These are phyloP conservation scores for Dolichopus griseipennis DNA, from an alignment of 2,888 invertebrate genomes.

Conservation along the genomic window DNA sequence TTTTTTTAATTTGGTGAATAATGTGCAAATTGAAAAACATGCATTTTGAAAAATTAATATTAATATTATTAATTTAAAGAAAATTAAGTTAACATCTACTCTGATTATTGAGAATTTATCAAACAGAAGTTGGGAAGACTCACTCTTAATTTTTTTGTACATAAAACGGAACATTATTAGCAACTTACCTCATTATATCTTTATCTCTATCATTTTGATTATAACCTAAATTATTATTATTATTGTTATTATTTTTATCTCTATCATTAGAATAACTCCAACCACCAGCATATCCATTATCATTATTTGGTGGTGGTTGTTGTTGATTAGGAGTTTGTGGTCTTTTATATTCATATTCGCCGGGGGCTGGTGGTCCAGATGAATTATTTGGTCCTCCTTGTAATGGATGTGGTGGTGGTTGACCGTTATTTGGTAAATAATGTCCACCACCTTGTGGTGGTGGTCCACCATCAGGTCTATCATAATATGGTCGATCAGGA, in stretches of 20 bases:
- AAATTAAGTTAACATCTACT: too few relatives aligned
- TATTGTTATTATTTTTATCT: conserved; percentile 24
- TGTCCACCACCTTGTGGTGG: not conserved
- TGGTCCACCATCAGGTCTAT: not conserved
- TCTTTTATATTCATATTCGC: not conserved
- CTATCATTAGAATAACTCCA: conserved; percentile 28
- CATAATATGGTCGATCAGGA: not conserved
- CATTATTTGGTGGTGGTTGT: conserved; percentile 10
- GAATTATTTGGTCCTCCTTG: not conserved
- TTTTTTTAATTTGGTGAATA: too few relatives aligned
- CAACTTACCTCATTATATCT: conserved; percentile 35
- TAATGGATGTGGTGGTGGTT: conserved; percentile 6
- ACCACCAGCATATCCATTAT: conserved; percentile 24
- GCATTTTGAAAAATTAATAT: too few relatives aligned
- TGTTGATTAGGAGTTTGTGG: not conserved
- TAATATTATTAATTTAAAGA: too few relatives aligned
- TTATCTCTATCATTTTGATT: conserved; percentile 25
- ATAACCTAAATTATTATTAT: conserved; percentile 22
- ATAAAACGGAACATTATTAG: conserved; percentile 8
- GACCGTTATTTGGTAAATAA: conserved; percentile 1
- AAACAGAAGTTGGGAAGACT: too few relatives aligned
- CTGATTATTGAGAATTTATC: too few relatives aligned
- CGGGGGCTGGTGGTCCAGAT: not conserved
- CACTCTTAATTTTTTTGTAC: too few relatives aligned
- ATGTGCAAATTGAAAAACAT: too few relatives aligned